These are phyloP conservation scores for Tipula confusa DNA, from an alignment of 2,888 invertebrate species.

Conservation along the genomic window DNA sequence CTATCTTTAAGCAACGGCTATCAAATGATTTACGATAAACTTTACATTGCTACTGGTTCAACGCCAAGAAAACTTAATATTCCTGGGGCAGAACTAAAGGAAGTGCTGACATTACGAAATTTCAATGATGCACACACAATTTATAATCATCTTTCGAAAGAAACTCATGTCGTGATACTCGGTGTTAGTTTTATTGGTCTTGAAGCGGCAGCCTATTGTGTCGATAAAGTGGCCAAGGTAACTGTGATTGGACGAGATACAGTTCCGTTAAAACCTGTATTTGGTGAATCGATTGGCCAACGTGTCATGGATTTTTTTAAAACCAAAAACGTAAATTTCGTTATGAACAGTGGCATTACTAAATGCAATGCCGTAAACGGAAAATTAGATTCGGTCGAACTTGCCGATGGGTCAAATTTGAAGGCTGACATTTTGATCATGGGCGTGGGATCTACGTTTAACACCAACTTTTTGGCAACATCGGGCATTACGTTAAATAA, in stretches of 20 bases:
- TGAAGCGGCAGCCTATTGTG: conserved; percentile 79
- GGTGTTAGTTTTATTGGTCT: conserved; percentile 92
- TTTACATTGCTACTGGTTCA: conserved; percentile 83
- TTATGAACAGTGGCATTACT: conserved; percentile 60
- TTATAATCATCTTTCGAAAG: conserved; percentile 55
- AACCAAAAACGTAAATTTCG: conserved; percentile 72
- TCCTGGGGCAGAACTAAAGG: conserved; percentile 65
- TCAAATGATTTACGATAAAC: conserved; percentile 63
- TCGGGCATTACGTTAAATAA: conserved; percentile 64
- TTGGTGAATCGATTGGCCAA: conserved; percentile 74
- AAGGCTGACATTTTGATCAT: conserved; percentile 77
- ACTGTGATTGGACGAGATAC: conserved; percentile 72
- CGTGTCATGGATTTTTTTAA: conserved; percentile 69
- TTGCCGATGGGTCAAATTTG: conserved; percentile 64
- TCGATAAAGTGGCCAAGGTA: conserved; percentile 70
- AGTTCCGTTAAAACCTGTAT: conserved; percentile 68
- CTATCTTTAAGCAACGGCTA: conserved; percentile 66
- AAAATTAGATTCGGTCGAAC: conserved; percentile 61
- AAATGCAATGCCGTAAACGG: conserved; percentile 61
- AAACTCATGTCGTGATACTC: conserved; percentile 75
- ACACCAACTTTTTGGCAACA: conserved; percentile 74
- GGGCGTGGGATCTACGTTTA: conserved; percentile 78
- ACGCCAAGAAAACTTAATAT: conserved; percentile 63
- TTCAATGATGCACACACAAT: conserved; percentile 69
- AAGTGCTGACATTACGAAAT: conserved; percentile 70